Evolutionary conservation across 2,888 invertebrate species (phyloP), one percentile per base, ranked within the genome.

Genomic region (Torymus texanus): DNA sequence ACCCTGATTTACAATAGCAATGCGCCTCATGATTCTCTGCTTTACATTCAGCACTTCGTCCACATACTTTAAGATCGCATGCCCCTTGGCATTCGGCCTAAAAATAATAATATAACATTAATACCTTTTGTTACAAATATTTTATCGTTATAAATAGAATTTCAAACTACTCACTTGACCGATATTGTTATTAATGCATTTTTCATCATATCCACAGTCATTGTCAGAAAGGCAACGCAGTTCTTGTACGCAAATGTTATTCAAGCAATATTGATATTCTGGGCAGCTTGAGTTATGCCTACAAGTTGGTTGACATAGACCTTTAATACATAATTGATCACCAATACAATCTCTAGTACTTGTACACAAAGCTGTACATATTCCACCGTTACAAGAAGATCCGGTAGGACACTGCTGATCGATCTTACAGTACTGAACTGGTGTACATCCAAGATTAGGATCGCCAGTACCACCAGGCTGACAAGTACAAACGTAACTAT

Each of bases 181-280:
- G 76, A 95, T 92, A 80, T 92, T 92, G 84, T 94, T 93, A 14
- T 93, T 91, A 21, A 93, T 87, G 86, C 97, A 97, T 85, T 93
- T 94, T 88, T 97, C 96, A 82, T 93, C 93, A 67, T 92, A 91
- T 2, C 91, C 92, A 87, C 97, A 97, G 85, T 97, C 96, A 11
- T 92, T 91, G 85, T 96, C 94, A 1, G 92, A 91, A 77, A 92
- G 91, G 86, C 97, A 97, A 83, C 95, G 93, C 18, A 95, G 91
- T 90, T 97, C 96, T 91, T 96, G 95, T 3, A 94, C 94, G 88
- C 97, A 97, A 82, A 97, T 95, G 86, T 94, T 95, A 86, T 97
- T 96, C 82, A 93, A 92, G 86, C 97, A 97, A 87, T 93, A 95
- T 88, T 97, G 96, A 88, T 94, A 95, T 82, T 96, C 95, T 0